These are phyloP conservation scores for Onychomys leucogaster DNA, from an alignment of 2,797 vertebrate genomes.

Conservation along the genomic window DNA sequence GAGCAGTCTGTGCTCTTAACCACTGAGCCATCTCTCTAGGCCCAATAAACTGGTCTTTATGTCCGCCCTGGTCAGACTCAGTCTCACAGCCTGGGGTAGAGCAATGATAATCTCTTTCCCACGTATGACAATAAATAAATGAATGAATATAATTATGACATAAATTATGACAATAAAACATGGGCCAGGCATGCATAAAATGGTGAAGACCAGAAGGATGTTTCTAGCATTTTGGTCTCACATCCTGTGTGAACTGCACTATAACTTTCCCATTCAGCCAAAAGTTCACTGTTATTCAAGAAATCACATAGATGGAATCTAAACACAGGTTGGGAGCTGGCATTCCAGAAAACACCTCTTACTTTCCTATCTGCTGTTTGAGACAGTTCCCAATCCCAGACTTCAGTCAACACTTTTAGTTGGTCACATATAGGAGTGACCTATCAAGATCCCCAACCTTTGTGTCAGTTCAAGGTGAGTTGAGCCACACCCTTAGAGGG, in stretches of 20 bases:
- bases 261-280: background rate
- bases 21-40: too few relatives aligned
- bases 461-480: background rate
- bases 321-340: background rate
- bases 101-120: background rate
- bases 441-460: background rate
- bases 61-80: background rate
- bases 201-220: background rate
- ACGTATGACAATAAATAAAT: background rate
- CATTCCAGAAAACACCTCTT: background rate
- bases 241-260: background rate
- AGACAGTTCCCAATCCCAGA: background rate
- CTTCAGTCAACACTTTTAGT: background rate
- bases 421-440: background rate
- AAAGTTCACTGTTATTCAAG: background rate
- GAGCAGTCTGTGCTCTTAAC: too few relatives aligned
- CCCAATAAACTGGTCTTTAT: background rate
- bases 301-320: background rate
- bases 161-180: too few relatives aligned
- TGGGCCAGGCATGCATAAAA: background rate
- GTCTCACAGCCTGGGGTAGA: background rate
- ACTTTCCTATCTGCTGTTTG: background rate
- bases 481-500: background rate
- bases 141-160: too few relatives aligned
- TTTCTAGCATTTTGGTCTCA: background rate